Conservation (phyloP, 1,140 invertebrate genomes). For the Drosophila kikkawai region DNA sequence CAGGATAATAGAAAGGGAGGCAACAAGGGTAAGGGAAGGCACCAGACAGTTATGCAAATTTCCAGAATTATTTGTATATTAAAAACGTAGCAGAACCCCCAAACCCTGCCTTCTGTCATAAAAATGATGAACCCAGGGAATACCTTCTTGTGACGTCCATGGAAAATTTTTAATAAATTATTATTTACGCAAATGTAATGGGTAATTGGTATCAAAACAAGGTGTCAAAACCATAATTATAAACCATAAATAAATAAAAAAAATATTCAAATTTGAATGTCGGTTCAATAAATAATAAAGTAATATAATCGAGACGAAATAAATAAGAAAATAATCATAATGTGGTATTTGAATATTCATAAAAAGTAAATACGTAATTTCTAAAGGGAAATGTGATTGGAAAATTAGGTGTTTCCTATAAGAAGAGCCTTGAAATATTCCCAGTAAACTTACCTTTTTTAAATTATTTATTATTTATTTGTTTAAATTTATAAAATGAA, state of each 20-base stretch:
- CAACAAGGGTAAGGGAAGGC: not conserved
- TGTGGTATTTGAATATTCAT: constrained; percentile 16
- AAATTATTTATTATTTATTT: not conserved
- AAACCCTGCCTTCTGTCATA: not conserved
- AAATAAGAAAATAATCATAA: constrained; percentile 21
- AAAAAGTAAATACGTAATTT: constrained; percentile 18
- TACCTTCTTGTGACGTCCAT: constrained; percentile 28
- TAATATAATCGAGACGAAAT: constrained; percentile 3
- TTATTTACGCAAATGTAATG: constrained; percentile 34
- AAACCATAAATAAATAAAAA: constrained; percentile 7
- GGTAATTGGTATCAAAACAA: constrained; percentile 3
- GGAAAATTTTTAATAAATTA: constrained; percentile 25
- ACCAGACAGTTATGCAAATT: constrained; percentile 82
- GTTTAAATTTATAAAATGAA: not conserved
- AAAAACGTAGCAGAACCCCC: constrained; percentile 36
- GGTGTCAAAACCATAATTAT: constrained; percentile 33
- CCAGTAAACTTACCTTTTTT: not conserved
- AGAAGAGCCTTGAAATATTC: not conserved
- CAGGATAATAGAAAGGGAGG: constrained; percentile 38
- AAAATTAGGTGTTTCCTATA: not conserved
- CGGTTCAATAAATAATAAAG: constrained; percentile 24
- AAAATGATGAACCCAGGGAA: constrained; percentile 36
- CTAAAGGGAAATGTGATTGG: not conserved
- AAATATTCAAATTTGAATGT: constrained; percentile 23
- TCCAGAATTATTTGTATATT: constrained; percentile 69